Base-by-base conservation (phyloP, 1,140 invertebrate species). In the Sarcophaga peregrina region DNA sequence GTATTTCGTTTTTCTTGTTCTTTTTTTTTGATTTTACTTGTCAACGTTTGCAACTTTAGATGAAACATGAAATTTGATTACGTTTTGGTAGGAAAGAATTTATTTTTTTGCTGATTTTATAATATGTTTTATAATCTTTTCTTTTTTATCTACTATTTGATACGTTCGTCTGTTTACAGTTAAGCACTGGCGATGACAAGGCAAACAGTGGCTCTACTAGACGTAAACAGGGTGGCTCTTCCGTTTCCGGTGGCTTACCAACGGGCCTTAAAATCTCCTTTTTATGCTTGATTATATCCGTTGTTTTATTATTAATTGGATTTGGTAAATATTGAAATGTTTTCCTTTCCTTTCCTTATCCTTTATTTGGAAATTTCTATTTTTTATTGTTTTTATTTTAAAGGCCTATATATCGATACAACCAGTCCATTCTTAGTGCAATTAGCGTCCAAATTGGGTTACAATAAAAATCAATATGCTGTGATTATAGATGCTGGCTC, bases 401-500 rank as follows among this genome's bases (percentile, higher is more conserved):
- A 13, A 90, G 90, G 88, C 74, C 83, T 62, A 54, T 90, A 82
- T 87, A 81, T 88, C 10, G 90, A 90, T 52, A 87, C 90, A 73
- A 87, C 89, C 48, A 91, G 91, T 85, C 87, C 90, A 5, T 89
- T 92, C 78, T 85, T 94, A 85, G 95, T 95, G 87, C 92, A 92
- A 20, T 85, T 95, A 48, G 94, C 94, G 58, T 93, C 93, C 85
- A 91, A 91, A 83, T 91, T 96, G 52, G 95, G 95, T 7, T 93
- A 95, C 86, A 92, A 94, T 88, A 93, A 95, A 83, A 92, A 94
- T 46, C 94, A 96, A 82, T 95, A 98, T 92, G 96, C 96, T 0
- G 95, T 98, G n/a, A 95, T 99, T 72, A 96, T 99, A 83, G 98
- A 99, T 92, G 98, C 97, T 1, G 98, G 98, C 13, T 98, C 97